These are phyloP conservation scores for Neoarius graeffei DNA, from an alignment of 2,113 vertebrate genomes.

Conservation along the genomic window DNA sequence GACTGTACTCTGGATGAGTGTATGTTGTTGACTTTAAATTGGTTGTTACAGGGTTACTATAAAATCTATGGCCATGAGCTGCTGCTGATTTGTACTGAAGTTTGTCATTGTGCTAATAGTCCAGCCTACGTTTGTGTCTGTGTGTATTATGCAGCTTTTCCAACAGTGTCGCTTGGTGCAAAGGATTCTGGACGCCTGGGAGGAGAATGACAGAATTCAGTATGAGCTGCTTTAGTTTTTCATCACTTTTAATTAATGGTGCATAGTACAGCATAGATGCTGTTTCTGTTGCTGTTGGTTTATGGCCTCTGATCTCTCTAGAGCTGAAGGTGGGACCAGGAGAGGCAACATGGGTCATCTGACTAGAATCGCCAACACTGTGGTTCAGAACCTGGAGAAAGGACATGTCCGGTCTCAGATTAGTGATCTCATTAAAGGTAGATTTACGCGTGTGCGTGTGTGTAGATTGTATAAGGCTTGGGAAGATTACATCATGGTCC, in stretches of 20 bases:
- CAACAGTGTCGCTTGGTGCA: constrained; percentile 91
- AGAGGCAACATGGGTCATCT: constrained; percentile 97
- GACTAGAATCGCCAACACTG: constrained; percentile 91
- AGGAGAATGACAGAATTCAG: constrained; percentile 94
- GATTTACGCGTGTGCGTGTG: not conserved
- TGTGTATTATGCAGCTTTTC: constrained; percentile 79
- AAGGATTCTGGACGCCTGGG: constrained; percentile 94
- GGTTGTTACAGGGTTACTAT: not conserved
- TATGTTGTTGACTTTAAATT: too few relatives aligned
- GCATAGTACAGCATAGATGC: not conserved
- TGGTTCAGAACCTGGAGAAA: constrained; percentile 92
- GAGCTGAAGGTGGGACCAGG: constrained; percentile 87
- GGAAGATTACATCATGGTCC: not conserved
- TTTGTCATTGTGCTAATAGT: not conserved
- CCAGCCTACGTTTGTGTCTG: not conserved
- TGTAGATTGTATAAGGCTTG: not conserved
- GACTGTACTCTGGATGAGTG: too few relatives aligned
- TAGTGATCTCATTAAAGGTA: constrained; percentile 87
- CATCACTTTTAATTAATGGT: not conserved
- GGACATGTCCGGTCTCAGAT: constrained; percentile 86
- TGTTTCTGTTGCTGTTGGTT: constrained; percentile 9
- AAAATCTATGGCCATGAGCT: not conserved
- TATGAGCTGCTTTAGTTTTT: constrained; percentile 63
- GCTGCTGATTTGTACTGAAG: not conserved
- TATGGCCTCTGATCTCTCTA: constrained; percentile 54